A percentile compares a stretch with the other conserved stretches of the same genome.
These are phyloP conservation scores for Lasiurus cinereus DNA, from an alignment of 2,113 vertebrate genomes.

Conservation along the genomic window DNA sequence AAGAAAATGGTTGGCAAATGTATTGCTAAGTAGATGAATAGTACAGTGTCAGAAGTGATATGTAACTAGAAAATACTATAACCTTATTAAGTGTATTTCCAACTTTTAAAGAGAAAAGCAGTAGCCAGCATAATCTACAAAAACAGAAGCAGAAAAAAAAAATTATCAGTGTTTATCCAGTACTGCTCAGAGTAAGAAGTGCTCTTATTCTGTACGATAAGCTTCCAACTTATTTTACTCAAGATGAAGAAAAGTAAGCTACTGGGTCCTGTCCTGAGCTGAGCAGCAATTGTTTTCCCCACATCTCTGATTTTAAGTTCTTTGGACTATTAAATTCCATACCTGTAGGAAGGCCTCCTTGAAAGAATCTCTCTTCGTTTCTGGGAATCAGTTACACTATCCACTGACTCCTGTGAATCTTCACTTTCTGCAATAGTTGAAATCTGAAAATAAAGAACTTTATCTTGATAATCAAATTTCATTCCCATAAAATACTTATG, in stretches of 20 bases:
- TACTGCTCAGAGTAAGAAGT: constrained; percentile 22
- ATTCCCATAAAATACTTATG: constrained; percentile 41
- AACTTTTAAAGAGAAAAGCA: constrained; percentile 63
- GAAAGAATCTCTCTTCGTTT: constrained; percentile 99
- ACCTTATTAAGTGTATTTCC: constrained; percentile 38
- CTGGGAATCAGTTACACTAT: constrained; percentile 98
- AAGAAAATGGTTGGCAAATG: constrained; percentile 4
- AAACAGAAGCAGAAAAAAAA: constrained; percentile 22
- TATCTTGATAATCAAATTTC: constrained; percentile 78
- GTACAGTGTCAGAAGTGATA: not conserved
- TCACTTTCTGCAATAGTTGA: constrained; percentile 98
- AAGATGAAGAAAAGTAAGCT: constrained; percentile 32
- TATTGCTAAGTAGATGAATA: not conserved
- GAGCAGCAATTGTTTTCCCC: not conserved
- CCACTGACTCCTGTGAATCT: constrained; percentile 99
- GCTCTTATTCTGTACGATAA: not conserved
- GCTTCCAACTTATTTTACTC: constrained; percentile 17
- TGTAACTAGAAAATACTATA: constrained; percentile 41
- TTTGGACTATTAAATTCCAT: constrained; percentile 59
- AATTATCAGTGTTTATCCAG: not conserved
- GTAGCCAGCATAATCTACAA: not conserved
- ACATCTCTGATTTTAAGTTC: constrained; percentile 11
- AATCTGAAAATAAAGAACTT: constrained; percentile 91
- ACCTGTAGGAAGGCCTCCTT: constrained; percentile 98
- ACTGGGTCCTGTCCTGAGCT: not conserved